Percentiles rank a stretch among this genome's conserved stretches.
Conservation (phyloP, 2,888 invertebrate species). For the Sarcophaga variegata region DNA sequence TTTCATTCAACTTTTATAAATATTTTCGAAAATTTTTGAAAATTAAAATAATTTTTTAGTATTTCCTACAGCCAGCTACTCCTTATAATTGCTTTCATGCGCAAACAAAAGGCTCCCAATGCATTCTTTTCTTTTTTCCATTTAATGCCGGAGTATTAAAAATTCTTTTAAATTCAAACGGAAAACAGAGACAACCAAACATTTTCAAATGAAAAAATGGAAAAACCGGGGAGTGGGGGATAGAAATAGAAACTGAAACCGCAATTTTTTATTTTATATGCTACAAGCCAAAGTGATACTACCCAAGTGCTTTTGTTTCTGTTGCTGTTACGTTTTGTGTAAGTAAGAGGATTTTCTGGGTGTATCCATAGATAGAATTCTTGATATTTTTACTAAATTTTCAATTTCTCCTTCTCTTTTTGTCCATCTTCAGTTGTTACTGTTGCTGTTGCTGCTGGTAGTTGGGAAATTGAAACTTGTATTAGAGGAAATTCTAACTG, state of each 20-base stretch:
- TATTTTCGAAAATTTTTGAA: too few species aligned
- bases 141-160: slow-evolving; percentile 12
- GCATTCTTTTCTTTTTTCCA: neutral
- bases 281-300: neutral
- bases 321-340: neutral
- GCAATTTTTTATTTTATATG: slow-evolving; percentile 1
- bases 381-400: neutral
- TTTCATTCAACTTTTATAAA: too few species aligned
- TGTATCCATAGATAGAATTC: neutral
- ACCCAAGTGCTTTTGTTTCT: too few species aligned
- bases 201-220: neutral
- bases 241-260: too few species aligned
- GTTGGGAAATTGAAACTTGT: slow-evolving; percentile 32
- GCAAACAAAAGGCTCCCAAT: too few species aligned
- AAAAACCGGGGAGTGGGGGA: neutral
- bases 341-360: slow-evolving; percentile 1
- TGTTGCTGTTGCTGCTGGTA: neutral
- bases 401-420: neutral
- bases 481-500: slow-evolving; percentile 32
- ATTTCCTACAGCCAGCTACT: neutral
- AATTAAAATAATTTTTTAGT: too few species aligned
- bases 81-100: neutral
- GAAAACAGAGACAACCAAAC: neutral
- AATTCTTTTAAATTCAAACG: neutral
- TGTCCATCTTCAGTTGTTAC: neutral